Evolutionary conservation across 2,113 vertebrate species (phyloP).

Genomic region (Sylvietta virens): DNA sequence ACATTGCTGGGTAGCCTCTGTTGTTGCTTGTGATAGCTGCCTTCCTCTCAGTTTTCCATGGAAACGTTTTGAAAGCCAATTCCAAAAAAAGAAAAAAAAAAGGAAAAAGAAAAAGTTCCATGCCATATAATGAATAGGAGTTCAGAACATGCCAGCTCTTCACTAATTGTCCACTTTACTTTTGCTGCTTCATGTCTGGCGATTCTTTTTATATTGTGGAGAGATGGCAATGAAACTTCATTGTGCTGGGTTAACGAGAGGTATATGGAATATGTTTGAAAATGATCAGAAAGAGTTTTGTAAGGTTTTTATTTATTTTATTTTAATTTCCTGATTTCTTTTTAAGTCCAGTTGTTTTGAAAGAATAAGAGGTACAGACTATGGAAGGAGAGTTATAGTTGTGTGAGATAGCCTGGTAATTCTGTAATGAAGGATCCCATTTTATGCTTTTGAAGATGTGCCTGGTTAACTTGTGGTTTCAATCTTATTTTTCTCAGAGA

Average conservation of each 20-base stretch:
- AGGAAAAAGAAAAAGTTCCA: not conserved
- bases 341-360: not conserved
- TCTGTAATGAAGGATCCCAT: not conserved
- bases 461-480: not conserved
- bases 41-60: slow-evolving; percentile 41
- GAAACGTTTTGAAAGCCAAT: slow-evolving; percentile 46
- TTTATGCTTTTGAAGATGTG: not conserved
- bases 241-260: not conserved
- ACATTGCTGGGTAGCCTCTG: slow-evolving; percentile 25
- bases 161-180: slow-evolving; percentile 37
- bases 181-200: not conserved
- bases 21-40: slow-evolving; percentile 29
- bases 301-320: not conserved
- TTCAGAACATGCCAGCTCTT: slow-evolving; percentile 20
- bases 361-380: not conserved
- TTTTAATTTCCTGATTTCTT: not conserved
- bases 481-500: not conserved
- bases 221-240: not conserved
- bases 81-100: not conserved
- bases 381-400: not conserved
- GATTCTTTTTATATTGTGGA: slow-evolving; percentile 2
- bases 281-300: not conserved
- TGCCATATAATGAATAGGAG: slow-evolving; percentile 10
- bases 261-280: not conserved
- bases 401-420: not conserved